phyloP scores from a whole-genome alignment of 2,113 vertebrate genomes.

The Eclectus roratus region DNA sequence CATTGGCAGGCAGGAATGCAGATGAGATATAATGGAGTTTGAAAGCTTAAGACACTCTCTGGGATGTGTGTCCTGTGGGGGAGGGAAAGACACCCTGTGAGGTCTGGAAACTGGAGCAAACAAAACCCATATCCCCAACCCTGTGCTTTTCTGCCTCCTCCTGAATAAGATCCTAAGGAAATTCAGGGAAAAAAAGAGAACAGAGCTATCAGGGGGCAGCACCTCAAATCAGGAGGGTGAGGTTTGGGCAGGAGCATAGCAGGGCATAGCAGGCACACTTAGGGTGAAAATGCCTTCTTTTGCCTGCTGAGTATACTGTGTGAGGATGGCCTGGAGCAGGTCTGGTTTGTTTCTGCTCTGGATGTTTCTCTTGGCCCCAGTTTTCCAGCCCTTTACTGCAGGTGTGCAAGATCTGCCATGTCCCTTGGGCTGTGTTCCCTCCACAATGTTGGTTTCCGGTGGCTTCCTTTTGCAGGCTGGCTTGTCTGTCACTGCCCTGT shows the following conservation, averaged over 20 bases:
- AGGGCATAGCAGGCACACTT: not conserved
- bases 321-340: not conserved
- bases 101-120: not conserved
- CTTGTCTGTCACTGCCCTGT: not conserved
- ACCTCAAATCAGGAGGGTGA: not conserved
- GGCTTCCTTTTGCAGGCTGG: not conserved
- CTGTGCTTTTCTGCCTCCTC: not conserved
- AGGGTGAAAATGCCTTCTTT: not conserved
- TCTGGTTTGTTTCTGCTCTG: not conserved
- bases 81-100: not conserved
- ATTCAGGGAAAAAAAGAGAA: not conserved
- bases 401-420: not conserved
- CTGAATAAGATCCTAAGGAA: not conserved
- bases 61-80: not conserved
- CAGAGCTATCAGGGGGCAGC: not conserved
- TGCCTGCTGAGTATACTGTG: not conserved
- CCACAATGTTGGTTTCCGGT: not conserved
- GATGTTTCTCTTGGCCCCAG: not conserved
- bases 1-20: slow-evolving; percentile 13
- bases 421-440: not conserved
- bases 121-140: not conserved
- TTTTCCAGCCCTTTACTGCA: not conserved
- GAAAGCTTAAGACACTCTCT: not conserved
- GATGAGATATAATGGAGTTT: slow-evolving; percentile 33
- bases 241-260: not conserved